Evolutionary conservation across 2,888 invertebrate genomes (phyloP), one percentile per base, ranked within the genome.

Genomic region (Argyra leucocephala): DNA sequence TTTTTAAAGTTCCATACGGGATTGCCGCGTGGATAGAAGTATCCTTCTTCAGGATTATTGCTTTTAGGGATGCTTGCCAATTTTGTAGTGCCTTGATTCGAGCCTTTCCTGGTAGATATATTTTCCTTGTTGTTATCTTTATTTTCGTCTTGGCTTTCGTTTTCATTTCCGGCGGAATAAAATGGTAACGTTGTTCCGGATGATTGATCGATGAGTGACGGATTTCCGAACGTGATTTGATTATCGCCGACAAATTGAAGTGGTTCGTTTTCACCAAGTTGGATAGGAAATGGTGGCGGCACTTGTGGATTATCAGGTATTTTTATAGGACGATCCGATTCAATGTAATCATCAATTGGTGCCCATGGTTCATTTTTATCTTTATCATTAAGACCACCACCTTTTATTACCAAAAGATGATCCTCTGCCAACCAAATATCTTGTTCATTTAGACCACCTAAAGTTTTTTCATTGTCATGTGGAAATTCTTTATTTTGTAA

Each of bases 251-350:
- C 85, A 85, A 93, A 88, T 83, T 91, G 88, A 81, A 93, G 84
- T 77, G 93, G 93, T 75, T 91, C 93, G 76, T 88, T 85, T 77
- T 92, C 90, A 79, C 85, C 84, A 80, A 93, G 87, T 82, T 90
- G 92, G 81, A 93, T 88, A 77, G 93, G 93, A 88, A 93, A 93
- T 82, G 93, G 93, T 84, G 93, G 93, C 80, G 93, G 92, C 73
- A 93, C 86, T 80, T 88, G 88, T 12, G 92, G 91, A 78, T 88
- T 86, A 64, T 86, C 80, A 60, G 93, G 92, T 74, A 93, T 84
- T 80, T 91, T 91, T 75, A 93, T 90, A 80, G 89, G 92, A 73
- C 93, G 85, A 74, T 84, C 83, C 26, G 92, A 91, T 69, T 92
- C 91, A 78, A 88, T 84, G 78, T 90, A 93, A 76, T 88, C 85